Conservation (phyloP, 2,113 vertebrate genomes). For the Pteropus alecto region DNA sequence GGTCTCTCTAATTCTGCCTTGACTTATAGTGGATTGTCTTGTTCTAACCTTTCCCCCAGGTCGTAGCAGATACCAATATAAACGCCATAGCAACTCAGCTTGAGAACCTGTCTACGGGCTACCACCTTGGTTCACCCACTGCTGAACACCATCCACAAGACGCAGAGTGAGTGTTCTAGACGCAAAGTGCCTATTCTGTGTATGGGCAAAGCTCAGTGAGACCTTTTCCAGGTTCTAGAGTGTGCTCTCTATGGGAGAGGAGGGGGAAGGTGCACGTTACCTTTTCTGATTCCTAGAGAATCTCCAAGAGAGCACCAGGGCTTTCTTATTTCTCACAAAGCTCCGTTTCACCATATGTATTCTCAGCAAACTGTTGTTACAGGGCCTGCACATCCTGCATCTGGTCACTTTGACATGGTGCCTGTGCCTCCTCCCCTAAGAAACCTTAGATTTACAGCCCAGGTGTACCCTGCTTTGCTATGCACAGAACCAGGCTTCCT, state of each 20-base stretch:
- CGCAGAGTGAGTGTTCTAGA: slow-evolving; percentile 86
- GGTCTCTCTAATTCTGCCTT: not conserved
- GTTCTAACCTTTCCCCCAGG: slow-evolving; percentile 79
- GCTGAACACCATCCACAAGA: slow-evolving; percentile 84
- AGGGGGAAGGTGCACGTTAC: not conserved
- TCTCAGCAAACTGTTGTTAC: not conserved
- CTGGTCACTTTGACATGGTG: not conserved
- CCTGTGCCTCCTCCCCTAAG: not conserved
- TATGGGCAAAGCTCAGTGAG: not conserved
- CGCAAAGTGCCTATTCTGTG: not conserved
- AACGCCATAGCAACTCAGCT: slow-evolving; percentile 92
- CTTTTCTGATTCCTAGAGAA: not conserved
- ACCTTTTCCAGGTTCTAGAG: not conserved
- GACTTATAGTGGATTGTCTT: not conserved
- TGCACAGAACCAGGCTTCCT: not conserved
- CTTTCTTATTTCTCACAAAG: not conserved
- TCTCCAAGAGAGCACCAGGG: not conserved
- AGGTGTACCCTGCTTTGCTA: not conserved
- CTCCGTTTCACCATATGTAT: not conserved
- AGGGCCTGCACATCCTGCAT: not conserved
- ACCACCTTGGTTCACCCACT: slow-evolving; percentile 68
- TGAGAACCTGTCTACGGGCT: slow-evolving; percentile 88
- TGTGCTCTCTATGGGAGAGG: not conserved
- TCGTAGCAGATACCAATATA: slow-evolving; percentile 96
- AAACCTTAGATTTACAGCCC: not conserved